Evolutionary conservation across 2,888 invertebrate species (phyloP), one percentile per base, ranked within the genome.

Genomic region (Drosophila leonis): DNA sequence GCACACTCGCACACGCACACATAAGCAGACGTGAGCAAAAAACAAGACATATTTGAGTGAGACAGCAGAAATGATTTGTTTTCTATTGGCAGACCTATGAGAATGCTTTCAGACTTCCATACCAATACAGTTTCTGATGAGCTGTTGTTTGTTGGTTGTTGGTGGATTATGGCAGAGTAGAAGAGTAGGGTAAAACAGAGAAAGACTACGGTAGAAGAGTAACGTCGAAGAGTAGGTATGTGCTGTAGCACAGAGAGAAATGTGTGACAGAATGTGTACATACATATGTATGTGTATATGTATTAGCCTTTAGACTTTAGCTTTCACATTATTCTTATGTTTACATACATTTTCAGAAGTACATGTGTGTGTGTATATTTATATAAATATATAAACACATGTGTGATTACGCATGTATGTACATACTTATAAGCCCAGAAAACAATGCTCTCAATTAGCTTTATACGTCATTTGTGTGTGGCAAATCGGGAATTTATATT

Each of bases 41-140:
- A 70, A 56, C 49, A 65, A 63, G 62, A 41, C 37, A 31, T 29
- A 74, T 75, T 75, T 71, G 59, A 75, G 69, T 48, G 73, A 76
- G 73, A 76, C 41, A 35, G 60, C 69, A 61, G 27, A 46, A 46
- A 61, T 44, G 51, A 65, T 56, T 59, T 54, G 54, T 59, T 71
- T 71, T 48, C 65, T 71, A 71, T 72, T 72, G 71, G 71, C 48
- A 64, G 71, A 71, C 46, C 65, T 57, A 63, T 65, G 55, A 72
- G 60, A 72, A 72, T 65, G 46, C 64, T 66, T 49, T 52, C 18
- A 35, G 6, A 59, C 60, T 39, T 57, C 27, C 44, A 52, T 24
- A 44, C 64, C 44, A 31, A 44, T 24, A 37, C n/a, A 56, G 20
- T 39, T 35, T 31, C 54, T 41, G 37, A 48, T 13, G 18, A 27